Evolutionary conservation across 2,113 vertebrate species (phyloP).

Genomic region (Elachura formosa): DNA sequence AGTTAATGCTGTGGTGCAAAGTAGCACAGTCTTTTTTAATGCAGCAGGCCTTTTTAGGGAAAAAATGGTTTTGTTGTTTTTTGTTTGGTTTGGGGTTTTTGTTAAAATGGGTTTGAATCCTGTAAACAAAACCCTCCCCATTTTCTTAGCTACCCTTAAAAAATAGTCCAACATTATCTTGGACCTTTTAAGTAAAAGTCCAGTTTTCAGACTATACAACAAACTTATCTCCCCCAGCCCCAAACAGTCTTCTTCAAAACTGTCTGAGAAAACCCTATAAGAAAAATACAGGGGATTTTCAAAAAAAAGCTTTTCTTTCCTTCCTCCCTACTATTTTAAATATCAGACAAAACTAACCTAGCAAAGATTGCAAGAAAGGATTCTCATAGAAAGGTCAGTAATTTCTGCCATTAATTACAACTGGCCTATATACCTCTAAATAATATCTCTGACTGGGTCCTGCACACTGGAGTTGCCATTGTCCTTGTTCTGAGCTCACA

Average conservation of each 20-base stretch:
- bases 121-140: not conserved
- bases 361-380: not conserved
- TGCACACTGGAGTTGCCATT: not conserved
- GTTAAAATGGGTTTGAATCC: not conserved
- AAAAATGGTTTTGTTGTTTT: not conserved
- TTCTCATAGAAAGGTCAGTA: not conserved
- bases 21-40: not conserved
- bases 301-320: not conserved
- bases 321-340: not conserved
- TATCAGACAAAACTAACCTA: not conserved
- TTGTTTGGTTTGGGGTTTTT: not conserved
- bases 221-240: not conserved
- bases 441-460: not conserved
- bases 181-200: not conserved
- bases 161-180: not conserved
- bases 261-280: not conserved
- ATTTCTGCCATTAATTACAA: not conserved
- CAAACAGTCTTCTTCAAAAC: not conserved
- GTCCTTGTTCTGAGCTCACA: not conserved
- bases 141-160: not conserved
- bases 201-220: not conserved
- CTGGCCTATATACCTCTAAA: not conserved
- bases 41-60: not conserved
- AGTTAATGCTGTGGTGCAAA: not conserved
- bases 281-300: not conserved